These are phyloP conservation scores for Tenthredo notha DNA, from an alignment of 2,888 invertebrate species.

Conservation along the genomic window DNA sequence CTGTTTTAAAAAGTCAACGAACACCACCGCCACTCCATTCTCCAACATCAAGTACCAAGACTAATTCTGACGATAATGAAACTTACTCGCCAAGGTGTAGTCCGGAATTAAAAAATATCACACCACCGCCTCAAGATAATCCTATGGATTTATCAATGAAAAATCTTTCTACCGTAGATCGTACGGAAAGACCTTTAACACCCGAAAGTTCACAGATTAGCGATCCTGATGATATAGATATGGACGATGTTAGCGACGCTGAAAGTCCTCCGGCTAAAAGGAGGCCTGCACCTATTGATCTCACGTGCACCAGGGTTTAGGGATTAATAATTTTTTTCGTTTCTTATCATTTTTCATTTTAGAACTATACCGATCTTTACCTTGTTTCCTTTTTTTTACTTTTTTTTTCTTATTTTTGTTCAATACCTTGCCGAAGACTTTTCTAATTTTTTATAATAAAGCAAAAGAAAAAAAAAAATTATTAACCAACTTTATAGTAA, in stretches of 20 bases:
- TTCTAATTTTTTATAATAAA: too few relatives aligned
- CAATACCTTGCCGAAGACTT: too few relatives aligned
- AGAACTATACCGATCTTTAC: neutral
- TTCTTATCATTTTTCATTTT: neutral
- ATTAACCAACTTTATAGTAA: too few relatives aligned
- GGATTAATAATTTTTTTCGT: neutral
- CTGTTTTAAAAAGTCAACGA: constrained; percentile 87
- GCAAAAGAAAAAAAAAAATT: too few relatives aligned
- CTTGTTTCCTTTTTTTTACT: neutral
- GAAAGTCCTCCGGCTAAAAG: constrained; percentile 80
- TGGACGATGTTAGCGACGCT: constrained; percentile 75
- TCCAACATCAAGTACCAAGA: constrained; percentile 61
- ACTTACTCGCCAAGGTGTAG: constrained; percentile 74
- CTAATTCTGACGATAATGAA: constrained; percentile 60
- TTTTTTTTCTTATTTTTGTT: neutral
- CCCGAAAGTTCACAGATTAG: constrained; percentile 75
- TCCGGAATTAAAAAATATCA: constrained; percentile 77
- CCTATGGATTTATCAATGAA: constrained; percentile 91
- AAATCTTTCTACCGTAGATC: constrained; percentile 74
- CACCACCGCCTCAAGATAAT: constrained; percentile 83
- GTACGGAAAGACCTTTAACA: constrained; percentile 68
- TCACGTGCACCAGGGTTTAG: constrained; percentile 61
- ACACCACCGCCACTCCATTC: constrained; percentile 73
- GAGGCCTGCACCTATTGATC: constrained; percentile 70
- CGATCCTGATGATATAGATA: constrained; percentile 78